Base-by-base conservation (phyloP, 1,140 invertebrate species). In the Varroa destructor region DNA sequence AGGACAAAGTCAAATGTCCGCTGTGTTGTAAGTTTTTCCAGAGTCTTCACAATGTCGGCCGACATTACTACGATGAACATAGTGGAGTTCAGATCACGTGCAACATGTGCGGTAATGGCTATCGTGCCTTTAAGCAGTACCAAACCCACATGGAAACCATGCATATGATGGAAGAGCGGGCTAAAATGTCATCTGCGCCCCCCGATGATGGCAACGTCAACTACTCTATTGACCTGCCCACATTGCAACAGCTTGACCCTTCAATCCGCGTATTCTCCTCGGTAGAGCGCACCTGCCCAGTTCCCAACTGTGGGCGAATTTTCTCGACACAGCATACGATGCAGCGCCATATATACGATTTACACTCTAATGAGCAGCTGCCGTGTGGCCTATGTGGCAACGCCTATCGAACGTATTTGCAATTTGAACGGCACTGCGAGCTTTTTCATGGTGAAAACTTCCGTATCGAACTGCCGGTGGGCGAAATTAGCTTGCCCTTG, bases 11-110 rank as follows among this genome's bases (percentile, higher is more conserved):
- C 12, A 67, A 67, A 37, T 67, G 61, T 40, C 61, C 61, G 12
- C 37, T 67, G 12, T 67, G 61, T 67, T 67, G 61, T 37, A 67
- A 67, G 40, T 67, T 67, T 67, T 67, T 67, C 61, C 61, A 67
- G 37, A 67, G 61, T 40, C 61, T 67, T 12, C 61, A 67, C 37
- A 67, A 67, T 40, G 61, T 67, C 40, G 61, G 61, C 36, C 40
- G 61, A 67, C 61, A 67, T 37, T 67, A 67, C 61, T 67, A 67
- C 37, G 61, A 67, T 37, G 61, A 67, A 8, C 61, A 67, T 37
- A 67, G 46, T 37, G 61, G 61, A 2, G 61, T 67, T 67, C 61
- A 40, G 40, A 46, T 67, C 12, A 46, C 46, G 10, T 67, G 61
- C 61, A 43, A 12, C 2, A 40, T 67, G 40, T 67, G 61, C 36